phyloP scores from a whole-genome alignment of 2,888 invertebrate genomes.

The Brachynemurus nebulosus region DNA sequence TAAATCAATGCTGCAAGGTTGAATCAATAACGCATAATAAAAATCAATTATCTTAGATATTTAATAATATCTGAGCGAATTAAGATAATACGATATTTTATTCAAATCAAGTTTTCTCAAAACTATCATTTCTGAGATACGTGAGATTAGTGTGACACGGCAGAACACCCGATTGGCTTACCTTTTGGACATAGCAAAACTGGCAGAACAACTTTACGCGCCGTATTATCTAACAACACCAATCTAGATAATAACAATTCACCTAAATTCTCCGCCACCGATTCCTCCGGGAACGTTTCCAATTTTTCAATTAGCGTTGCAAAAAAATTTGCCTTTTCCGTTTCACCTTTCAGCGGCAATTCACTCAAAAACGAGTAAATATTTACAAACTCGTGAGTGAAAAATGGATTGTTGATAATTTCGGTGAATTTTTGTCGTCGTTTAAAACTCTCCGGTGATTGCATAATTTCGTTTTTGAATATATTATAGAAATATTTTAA shows the following conservation, averaged over 20 bases:
- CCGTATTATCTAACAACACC: constrained; percentile 70
- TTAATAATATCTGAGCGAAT: too few relatives aligned
- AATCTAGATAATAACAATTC: constrained; percentile 67
- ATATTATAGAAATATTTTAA: constrained; percentile 53
- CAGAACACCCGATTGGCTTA: neutral
- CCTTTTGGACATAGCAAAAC: constrained; percentile 50
- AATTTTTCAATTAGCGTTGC: constrained; percentile 52
- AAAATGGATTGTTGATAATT: constrained; percentile 58
- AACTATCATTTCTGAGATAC: neutral
- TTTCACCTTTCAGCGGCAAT: constrained; percentile 62
- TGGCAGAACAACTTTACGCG: constrained; percentile 58
- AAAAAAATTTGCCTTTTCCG: constrained; percentile 69
- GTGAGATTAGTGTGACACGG: neutral
- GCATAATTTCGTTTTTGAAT: constrained; percentile 53
- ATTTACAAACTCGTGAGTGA: constrained; percentile 71
- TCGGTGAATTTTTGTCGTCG: constrained; percentile 52
- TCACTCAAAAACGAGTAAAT: constrained; percentile 74
- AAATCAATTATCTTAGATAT: too few relatives aligned
- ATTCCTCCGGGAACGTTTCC: constrained; percentile 58
- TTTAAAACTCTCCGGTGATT: constrained; percentile 47
- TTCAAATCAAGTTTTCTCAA: too few relatives aligned
- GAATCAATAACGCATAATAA: too few relatives aligned
- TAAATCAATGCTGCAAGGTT: too few relatives aligned
- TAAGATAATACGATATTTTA: too few relatives aligned
- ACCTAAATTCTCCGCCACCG: constrained; percentile 70